Evolutionary conservation across 2,888 invertebrate genomes (phyloP), one percentile per base, ranked within the genome.

Genomic region (Sinelater perroti): DNA sequence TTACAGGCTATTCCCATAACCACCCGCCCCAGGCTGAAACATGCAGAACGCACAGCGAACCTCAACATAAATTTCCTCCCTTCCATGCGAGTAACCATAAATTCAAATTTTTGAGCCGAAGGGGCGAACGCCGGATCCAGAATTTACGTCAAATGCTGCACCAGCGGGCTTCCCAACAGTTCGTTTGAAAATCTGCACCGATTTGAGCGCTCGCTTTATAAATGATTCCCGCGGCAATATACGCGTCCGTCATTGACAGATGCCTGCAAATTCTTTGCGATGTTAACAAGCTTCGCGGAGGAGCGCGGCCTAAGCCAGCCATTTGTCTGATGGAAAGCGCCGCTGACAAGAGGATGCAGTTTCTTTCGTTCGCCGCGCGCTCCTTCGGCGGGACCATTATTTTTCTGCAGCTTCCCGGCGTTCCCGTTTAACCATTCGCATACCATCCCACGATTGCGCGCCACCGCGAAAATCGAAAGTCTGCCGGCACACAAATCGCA

Each of bases 211-310:
- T 40, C 21, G 24, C n/a, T n/a, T 40, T 40, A 40, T n/a, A 13
- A 4, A 16, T 40, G 11, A 24, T 24, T 40, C 40, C 14, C 24
- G 13, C 7, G 24, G 14, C 24, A 24, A 24, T 16, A 40, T 40
- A 24, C 20, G 14, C 24, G 24, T 40, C n/a, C 40, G 40, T 40
- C 40, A 40, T 40, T 21, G 40, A 40, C 14, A 24, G 24, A 24
- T n/a, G 40, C 26, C 20, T 40, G 20, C 24, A 40, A 40, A 40
- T 40, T 40, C 40, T 26, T 40, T 40, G 13, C 24, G 24, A 40
- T 40, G 40, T 40, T 40, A 24, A 20, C 20, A 40, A 40, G 13
- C 40, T 26, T 40, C 26, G 28, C 8, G 10, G 10, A 28, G 13
- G 24, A 40, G 40, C 14, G 16, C 4, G 8, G 21, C 24, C 24